Percentiles rank a stretch among this genome's conserved stretches.
Evolutionary conservation across 92 coral and sea anemone genomes (phyloP).

Genomic region (Heteractis magnifica): DNA sequence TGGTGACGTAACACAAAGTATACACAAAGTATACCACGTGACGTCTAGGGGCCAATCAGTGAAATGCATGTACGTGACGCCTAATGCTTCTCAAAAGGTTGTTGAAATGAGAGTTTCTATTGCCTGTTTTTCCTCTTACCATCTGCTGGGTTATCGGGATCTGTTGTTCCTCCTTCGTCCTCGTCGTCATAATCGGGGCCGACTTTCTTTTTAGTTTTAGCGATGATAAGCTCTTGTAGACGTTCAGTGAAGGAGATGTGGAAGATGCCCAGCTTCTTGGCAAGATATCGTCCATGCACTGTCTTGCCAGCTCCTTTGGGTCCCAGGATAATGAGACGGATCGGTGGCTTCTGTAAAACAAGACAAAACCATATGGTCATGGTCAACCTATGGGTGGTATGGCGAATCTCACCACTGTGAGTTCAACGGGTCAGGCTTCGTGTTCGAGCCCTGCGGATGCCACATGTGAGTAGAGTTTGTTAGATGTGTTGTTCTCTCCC

Average conservation of each 20-base stretch:
- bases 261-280: conserved; percentile 86
- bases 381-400: no score
- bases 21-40: no score
- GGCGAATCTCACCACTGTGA: no score
- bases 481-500: no score
- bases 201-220: conserved; percentile 94
- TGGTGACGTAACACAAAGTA: no score
- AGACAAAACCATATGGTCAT: not conserved
- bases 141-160: not conserved
- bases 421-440: no score
- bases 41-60: no score
- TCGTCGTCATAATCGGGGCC: conserved; percentile 98
- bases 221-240: conserved; percentile 95
- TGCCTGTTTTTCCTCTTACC: not conserved
- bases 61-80: no score
- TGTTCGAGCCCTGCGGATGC: no score
- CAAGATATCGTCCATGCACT: conserved; percentile 80
- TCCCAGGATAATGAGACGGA: conserved; percentile 87
- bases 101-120: no score
- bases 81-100: not conserved
- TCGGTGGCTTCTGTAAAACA: conserved; percentile 81
- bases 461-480: no score
- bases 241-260: conserved; percentile 94
- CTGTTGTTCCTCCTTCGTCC: conserved; percentile 52
- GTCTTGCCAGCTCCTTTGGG: conserved; percentile 98